A percentile compares a stretch with the other conserved stretches of the same genome.
Evolutionary conservation across 2,888 invertebrate genomes (phyloP).

Genomic region (Morpho achilles): DNA sequence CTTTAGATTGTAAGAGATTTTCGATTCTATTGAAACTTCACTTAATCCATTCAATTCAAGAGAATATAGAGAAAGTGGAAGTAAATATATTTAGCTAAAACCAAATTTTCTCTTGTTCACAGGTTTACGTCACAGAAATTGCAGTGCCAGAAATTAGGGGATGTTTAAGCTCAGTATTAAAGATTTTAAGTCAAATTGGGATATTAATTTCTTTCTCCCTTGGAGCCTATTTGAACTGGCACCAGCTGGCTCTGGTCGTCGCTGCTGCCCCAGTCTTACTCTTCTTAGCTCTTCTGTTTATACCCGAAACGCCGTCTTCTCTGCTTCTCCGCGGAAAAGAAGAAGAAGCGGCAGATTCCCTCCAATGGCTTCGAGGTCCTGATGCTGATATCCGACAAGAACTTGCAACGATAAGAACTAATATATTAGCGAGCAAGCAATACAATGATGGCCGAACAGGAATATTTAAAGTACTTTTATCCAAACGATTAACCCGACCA

Average conservation of each 20-base stretch:
- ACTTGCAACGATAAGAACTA: slow-evolving; percentile 84
- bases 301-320: slow-evolving; percentile 94
- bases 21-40: no score
- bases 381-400: slow-evolving; percentile 88
- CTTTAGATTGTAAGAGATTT: no score
- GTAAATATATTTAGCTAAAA: neutral
- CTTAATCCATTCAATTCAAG: no score
- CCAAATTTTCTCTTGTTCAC: slow-evolving; percentile 42
- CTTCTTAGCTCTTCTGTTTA: slow-evolving; percentile 85
- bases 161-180: slow-evolving; percentile 90
- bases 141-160: slow-evolving; percentile 92
- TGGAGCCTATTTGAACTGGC: slow-evolving; percentile 90
- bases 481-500: slow-evolving; percentile 80
- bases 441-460: slow-evolving; percentile 55
- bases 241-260: slow-evolving; percentile 88
- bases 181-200: slow-evolving; percentile 91
- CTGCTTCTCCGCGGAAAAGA: slow-evolving; percentile 86
- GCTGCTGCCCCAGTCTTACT: slow-evolving; percentile 87
- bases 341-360: slow-evolving; percentile 84
- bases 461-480: slow-evolving; percentile 56
- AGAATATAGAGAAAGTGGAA: no score
- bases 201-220: slow-evolving; percentile 89
- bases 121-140: slow-evolving; percentile 95
- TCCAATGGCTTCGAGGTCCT: slow-evolving; percentile 89
- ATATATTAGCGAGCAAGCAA: slow-evolving; percentile 77